Base-by-base conservation (phyloP, 2,113 vertebrate genomes). In the Neogobius melanostomus region DNA sequence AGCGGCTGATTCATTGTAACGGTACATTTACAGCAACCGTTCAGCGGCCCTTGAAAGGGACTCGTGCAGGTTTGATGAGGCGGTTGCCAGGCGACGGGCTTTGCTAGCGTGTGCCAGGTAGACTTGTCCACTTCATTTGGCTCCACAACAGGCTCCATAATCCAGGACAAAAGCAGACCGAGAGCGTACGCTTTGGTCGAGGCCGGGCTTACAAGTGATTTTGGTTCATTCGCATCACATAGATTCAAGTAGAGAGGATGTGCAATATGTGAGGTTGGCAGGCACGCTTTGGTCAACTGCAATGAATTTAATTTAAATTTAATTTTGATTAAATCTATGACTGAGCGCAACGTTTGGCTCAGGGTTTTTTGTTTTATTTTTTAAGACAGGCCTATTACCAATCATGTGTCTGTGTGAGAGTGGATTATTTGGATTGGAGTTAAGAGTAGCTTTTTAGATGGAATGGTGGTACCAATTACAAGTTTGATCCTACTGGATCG, bases 1-100 rank as follows among this genome's bases (percentile, higher is more conserved):
- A 75, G 80, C 48, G 45, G 78, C 65, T 69, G 86, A 88, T 70
- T 87, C 82, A 80, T 59, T 82, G 75, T 82, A 71, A 77, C 86
- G 79, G 68, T 65, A 83, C 71, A 86, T 83, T 76, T 78, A 82
- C 77, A 84, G 78, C 82, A 74, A 54, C 49, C 17, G 83, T 87
- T 88, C 72, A 81, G 60, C 63, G 66, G 66, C 77, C 79, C 81
- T 87, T 78, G 72, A 80, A 81, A 80, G 79, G 81, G 62, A 77
- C 74, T 85, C 59, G 57, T 74, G 71, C 16, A 5, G 72, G 83
- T 75, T 83, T 87, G 71, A 88, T 81, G 79, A 80, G 84, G 69
- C 87, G 76, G 91, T 92, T 92, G 89, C 91, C 82, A 90, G 76
- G 91, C 88, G 89, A 92, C 91, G 74, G 75, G 81, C 81, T 79